Base-by-base conservation (phyloP, 2,888 invertebrate genomes). In the Gerris lacustris region DNA sequence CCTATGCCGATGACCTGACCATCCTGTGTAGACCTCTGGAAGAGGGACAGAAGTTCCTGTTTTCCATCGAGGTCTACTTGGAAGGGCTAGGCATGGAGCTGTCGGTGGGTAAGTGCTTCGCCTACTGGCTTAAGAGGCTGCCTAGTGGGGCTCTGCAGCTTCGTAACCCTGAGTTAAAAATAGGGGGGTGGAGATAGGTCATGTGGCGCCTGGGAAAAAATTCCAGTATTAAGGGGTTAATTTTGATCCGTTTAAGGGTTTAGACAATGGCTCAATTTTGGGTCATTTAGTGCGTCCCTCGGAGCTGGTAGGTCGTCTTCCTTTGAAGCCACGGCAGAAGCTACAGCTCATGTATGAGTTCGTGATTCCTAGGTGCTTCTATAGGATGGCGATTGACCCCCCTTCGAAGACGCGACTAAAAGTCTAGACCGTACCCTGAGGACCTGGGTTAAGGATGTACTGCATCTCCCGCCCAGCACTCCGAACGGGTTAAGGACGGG, bases 241-340 rank as follows among this genome's bases (percentile, higher is more conserved):
- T 5, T 55, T 55, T 5, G 55, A 55, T 55, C 55, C 15, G 15
- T 5, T 55, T 15, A 55, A 15, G 55, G 55, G 55, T 15, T 5
- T 55, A 11, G 55, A 55, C 15, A 55, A 55, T 15, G 15, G 15
- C 55, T 11, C 9, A 15, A 55, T 55, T 11, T 15, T 55, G 55
- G 55, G 15, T 9, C 9, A 55, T 15, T 55, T 55, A 55, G 15
- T 55, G 9, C 11, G 55, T 5, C 2, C 11, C 55, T 11, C 15
- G 11, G 9, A 9, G 9, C 9, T 9, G 55, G 55, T 55, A 9
- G 9, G 11, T 55, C 9, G 9, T 5, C 55, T 55, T 55, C 9
- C 45, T 81, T 79, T 80, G 81, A 80, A 81, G 79, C 81, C 79
- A 79, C 78, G 79, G 2, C 66, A 69, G 45, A 66, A 69, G 45